Evolutionary conservation across 2,797 vertebrate genomes (phyloP).

Genomic region (Rachycentron canadum): DNA sequence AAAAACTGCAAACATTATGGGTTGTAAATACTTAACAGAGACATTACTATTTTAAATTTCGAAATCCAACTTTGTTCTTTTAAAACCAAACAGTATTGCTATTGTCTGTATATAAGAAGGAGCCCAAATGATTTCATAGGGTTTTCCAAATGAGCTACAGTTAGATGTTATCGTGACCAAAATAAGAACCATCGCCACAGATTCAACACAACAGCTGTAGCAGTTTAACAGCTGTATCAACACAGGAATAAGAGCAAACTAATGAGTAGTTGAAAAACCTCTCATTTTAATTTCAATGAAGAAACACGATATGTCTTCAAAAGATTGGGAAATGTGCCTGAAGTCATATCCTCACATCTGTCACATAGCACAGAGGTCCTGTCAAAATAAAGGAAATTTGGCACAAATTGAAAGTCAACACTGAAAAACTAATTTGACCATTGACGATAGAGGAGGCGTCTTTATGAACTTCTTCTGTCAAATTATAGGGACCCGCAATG

Average conservation of each 20-base stretch:
- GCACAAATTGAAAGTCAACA: neutral
- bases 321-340: neutral
- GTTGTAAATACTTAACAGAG: neutral
- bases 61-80: neutral
- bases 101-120: neutral
- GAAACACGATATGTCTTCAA: slow-evolving; percentile 32
- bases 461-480: neutral
- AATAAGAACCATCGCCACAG: neutral
- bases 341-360: neutral
- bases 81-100: neutral
- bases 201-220: neutral
- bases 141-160: neutral
- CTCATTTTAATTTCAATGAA: slow-evolving; percentile 32
- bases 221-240: slow-evolving; percentile 38
- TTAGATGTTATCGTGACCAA: neutral
- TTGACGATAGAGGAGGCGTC: neutral
- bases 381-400: neutral
- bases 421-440: neutral
- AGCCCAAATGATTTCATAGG: neutral
- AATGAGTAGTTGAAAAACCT: slow-evolving; percentile 13
- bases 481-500: neutral
- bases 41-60: neutral
- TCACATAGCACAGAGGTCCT: neutral
- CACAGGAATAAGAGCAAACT: slow-evolving; percentile 13
- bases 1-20: neutral